Percentiles rank a stretch among this genome's conserved stretches.
phyloP scores from a whole-genome alignment of 2,888 invertebrate species.

The Lycocerus yunnanus region DNA sequence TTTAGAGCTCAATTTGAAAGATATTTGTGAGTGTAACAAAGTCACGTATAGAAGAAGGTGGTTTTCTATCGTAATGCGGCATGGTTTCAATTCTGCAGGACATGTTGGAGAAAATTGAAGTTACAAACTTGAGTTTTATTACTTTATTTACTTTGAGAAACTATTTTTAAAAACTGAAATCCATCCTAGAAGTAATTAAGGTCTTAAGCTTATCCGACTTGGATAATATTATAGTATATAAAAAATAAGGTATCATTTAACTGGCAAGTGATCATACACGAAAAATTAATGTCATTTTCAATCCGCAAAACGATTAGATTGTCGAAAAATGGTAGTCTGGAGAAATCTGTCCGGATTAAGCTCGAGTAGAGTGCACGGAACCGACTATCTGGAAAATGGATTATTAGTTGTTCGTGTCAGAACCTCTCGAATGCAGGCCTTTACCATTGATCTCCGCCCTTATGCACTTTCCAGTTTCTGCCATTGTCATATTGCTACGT shows the following conservation, averaged over 20 bases:
- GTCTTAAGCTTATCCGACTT: not conserved
- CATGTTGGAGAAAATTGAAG: conserved; percentile 27
- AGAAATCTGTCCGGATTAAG: conserved; percentile 28
- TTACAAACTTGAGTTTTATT: conserved; percentile 20
- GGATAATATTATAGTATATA: not conserved
- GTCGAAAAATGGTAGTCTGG: conserved; percentile 35
- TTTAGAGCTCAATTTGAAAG: not conserved
- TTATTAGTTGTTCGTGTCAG: conserved; percentile 44
- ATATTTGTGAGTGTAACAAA: not conserved
- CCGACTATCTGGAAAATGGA: conserved; percentile 41
- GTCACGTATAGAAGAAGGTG: not conserved
- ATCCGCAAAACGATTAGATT: conserved; percentile 36
- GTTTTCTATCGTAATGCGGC: conserved; percentile 16
- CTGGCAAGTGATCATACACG: not conserved
- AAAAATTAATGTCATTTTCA: conserved; percentile 35
- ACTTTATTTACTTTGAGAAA: conserved; percentile 15
- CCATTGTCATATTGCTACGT: conserved; percentile 32
- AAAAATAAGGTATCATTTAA: not conserved
- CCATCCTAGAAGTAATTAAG: conserved; percentile 5
- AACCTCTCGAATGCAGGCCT: conserved; percentile 29
- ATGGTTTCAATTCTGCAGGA: conserved; percentile 26
- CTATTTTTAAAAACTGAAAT: conserved; percentile 15
- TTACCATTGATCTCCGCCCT: conserved; percentile 38
- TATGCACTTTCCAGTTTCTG: conserved; percentile 34
- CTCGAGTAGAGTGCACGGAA: conserved; percentile 30